Percentiles rank a stretch among this genome's conserved stretches.
These are phyloP conservation scores for Ivindomyrus marchei DNA, from an alignment of 2,113 vertebrate genomes.

Conservation along the genomic window DNA sequence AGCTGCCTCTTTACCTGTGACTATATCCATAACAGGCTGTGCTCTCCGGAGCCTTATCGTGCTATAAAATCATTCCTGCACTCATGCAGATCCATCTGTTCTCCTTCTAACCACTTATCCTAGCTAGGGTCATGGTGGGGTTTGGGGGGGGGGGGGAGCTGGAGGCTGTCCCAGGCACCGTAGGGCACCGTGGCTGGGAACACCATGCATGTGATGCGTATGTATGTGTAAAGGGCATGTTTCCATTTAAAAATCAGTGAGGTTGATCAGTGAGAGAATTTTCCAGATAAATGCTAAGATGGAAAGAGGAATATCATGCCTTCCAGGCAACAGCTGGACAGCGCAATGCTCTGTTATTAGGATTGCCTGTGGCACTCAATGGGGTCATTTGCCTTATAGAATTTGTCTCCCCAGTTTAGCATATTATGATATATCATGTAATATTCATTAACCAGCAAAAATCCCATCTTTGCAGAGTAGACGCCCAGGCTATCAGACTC, in stretches of 20 bases:
- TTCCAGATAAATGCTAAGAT: not conserved
- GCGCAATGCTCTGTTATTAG: not conserved
- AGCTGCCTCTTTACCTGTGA: not conserved
- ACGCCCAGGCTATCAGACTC: not conserved
- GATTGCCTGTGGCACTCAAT: not conserved
- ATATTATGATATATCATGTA: slow-evolving; percentile 3
- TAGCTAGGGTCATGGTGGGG: not conserved
- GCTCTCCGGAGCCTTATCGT: not conserved
- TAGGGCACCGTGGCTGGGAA: not conserved
- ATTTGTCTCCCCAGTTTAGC: slow-evolving; percentile 2
- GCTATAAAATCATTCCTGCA: not conserved
- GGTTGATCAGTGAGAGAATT: not conserved
- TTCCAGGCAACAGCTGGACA: not conserved
- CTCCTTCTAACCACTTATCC: not conserved
- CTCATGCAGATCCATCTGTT: not conserved
- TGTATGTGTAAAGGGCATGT: not conserved
- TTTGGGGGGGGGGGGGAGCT: not conserved
- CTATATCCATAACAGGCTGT: not conserved
- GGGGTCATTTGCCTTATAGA: not conserved
- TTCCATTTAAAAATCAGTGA: not conserved
- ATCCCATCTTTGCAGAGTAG: not conserved
- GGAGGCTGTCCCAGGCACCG: not conserved
- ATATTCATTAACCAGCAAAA: slow-evolving; percentile 20
- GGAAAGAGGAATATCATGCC: not conserved
- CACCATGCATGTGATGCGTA: not conserved